Conservation (phyloP, 2,888 invertebrate species). For the Tuberolachnus salignus region DNA sequence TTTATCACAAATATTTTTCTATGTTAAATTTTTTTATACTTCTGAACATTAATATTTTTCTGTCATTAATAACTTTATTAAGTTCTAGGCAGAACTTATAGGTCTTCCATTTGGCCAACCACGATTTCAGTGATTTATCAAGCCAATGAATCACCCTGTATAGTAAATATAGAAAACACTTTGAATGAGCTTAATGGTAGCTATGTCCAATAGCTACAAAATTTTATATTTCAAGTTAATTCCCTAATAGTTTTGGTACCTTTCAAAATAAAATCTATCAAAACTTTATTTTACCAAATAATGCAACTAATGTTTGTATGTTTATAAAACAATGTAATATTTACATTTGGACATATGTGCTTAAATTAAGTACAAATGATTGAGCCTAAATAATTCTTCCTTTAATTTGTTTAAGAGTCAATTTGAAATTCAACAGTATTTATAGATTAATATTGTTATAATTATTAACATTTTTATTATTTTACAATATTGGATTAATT, state of each 20-base stretch:
- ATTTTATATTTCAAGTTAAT: conserved; percentile 18
- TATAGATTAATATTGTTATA: conserved; percentile 37
- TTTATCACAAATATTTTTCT: conserved; percentile 30
- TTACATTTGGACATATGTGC: conserved; percentile 4
- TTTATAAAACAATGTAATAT: not conserved
- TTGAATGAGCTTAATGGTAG: conserved; percentile 24
- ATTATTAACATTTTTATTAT: conserved; percentile 26
- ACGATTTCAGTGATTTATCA: conserved; percentile 30
- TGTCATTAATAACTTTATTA: not conserved
- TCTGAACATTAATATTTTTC: conserved; percentile 25
- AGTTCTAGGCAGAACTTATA: conserved; percentile 20
- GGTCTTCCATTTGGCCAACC: conserved; percentile 36
- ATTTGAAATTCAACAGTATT: conserved; percentile 45
- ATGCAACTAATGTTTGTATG: not conserved
- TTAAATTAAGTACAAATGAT: conserved; percentile 28
- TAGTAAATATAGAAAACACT: conserved; percentile 33
- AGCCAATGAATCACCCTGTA: conserved; percentile 50
- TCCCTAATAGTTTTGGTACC: not conserved
- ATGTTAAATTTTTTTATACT: conserved; percentile 25
- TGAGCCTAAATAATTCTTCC: conserved; percentile 10
- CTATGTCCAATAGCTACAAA: conserved; percentile 8
- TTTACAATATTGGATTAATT: conserved; percentile 13
- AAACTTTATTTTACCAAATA: no score
- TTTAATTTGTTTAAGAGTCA: conserved; percentile 38
- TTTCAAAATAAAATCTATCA: conserved; percentile 22